Base-by-base conservation (phyloP, 2,797 vertebrate genomes). In the Smutsia temminckii region DNA sequence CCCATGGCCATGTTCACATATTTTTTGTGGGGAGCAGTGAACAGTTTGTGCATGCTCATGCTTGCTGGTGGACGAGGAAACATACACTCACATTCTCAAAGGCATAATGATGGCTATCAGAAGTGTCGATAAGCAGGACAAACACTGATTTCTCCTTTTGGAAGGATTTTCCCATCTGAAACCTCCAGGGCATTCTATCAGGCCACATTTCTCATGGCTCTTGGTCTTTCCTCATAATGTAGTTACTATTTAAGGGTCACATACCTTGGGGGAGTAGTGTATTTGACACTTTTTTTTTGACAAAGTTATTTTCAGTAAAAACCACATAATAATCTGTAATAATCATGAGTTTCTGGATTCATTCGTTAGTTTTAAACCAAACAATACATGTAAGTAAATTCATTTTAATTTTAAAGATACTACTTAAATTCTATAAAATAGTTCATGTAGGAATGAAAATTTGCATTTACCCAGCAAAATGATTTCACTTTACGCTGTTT, bases 1-100 rank as follows among this genome's bases (percentile, higher is more conserved):
- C 18, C 25, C 17, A 18, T n/a, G 13, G 16, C 8, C 34, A 27
- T 23, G 20, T 20, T 32, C 34, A 1, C 18, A 0, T 32, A 2
- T 66, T 13, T 37, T 12, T 27, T 2, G 8, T 4, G 34, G 20
- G 40, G 42, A 74, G 61, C 34, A 16, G 8, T 4, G 14, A 37
- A 16, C 17, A 32, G 5, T 23, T 23, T 16, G 21, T 17, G 40
- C 1, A 16, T 0, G 1, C 1, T 21, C 11, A 12, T 2, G 0
- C 32, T 74, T 17, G 16, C 42, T 84, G 27, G 59, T 1, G 0
- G 32, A 2, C 0, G 12, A 32, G 25, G 20, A 4, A 0, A 57
- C 27, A 42, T 2, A 37, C 5, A 2, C 32, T 59, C 12, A 1
- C 5, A 1, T 21, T 29, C 37, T 64, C 49, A 7, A 0, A 6